These are phyloP conservation scores for Agonopterix alstromeriana DNA, from an alignment of 2,888 invertebrate genomes.

Conservation along the genomic window DNA sequence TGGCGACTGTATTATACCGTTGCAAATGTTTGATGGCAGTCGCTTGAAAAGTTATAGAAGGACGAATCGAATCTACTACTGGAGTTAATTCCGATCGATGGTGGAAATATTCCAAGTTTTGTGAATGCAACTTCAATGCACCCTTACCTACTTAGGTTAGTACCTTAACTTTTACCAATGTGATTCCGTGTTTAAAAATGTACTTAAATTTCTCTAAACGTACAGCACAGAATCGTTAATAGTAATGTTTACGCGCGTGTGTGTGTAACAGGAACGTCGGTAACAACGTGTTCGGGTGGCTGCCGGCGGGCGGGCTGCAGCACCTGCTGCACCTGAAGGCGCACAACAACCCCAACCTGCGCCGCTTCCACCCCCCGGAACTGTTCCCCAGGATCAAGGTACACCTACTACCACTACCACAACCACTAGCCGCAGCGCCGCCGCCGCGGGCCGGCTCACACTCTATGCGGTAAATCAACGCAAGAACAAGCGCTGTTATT, in stretches of 20 bases:
- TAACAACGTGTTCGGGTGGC: conserved; percentile 88
- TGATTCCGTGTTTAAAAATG: no score
- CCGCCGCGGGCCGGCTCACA: neutral
- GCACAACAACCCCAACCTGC: conserved; percentile 92
- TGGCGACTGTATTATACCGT: no score
- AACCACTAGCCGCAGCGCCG: neutral
- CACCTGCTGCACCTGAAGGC: conserved; percentile 90
- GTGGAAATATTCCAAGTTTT: no score
- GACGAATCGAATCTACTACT: no score
- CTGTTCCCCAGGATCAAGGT: conserved; percentile 88
- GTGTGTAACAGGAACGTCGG: conserved; percentile 85
- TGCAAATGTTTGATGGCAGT: no score
- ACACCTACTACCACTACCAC: neutral
- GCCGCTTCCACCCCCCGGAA: conserved; percentile 91
- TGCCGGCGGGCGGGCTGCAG: conserved; percentile 90
- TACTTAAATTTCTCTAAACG: no score
- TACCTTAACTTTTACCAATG: no score
- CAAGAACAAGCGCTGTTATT: neutral
- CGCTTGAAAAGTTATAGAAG: no score
- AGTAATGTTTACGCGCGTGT: neutral
- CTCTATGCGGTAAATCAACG: neutral
- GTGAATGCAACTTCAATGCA: no score
- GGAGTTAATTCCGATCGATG: no score
- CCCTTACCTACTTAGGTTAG: no score
- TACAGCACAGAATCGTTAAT: no score